Evolutionary conservation across 2,113 vertebrate genomes (phyloP), one percentile per base, ranked within the genome.

Genomic region (Planiliza haematocheilus): DNA sequence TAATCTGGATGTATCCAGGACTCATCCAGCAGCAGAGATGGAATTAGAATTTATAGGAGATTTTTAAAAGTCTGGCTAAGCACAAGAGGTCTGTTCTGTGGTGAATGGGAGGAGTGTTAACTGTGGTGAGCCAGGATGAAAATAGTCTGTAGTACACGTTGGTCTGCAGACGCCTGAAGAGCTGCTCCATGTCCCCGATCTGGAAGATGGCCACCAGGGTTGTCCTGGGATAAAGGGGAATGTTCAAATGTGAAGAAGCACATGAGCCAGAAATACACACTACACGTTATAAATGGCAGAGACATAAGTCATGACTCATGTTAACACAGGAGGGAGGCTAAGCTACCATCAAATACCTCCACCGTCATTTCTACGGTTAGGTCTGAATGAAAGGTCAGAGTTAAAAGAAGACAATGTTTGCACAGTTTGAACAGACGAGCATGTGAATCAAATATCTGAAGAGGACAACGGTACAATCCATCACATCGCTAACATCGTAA

Each of bases 61-160:
- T 30, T 2, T 30, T 30, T 30, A 30, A 30, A 30, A 21, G 37
- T 50, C 36, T 43, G 52, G 42, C 61, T 41, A 0, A 17, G 36
- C n/a, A 60, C 57, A 57, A 39, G 39, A 4, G 24, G 7, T 34
- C 39, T 43, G 24, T 10, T 46, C 43, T 52, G 70, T 5, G 1
- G 24, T 37, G 34, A 55, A 20, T 0, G 10, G 48, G 24, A 8
- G 37, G 41, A 3, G 50, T 1, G 36, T 5, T n/a, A 12, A 3
- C 7, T 1, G 14, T 14, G 60, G 72, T 68, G 52, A 43, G 60
- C 72, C 72, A 48, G 20, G 45, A 61, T 50, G 37, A 14, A 60
- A 72, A 79, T 60, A 72, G 61, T 58, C 10, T 60, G 17, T 2
- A 7, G 39, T 37, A 24, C 17, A 7, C 14, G 6, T 14, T 30